phyloP scores from a whole-genome alignment of 2,888 invertebrate genomes.

The Pandemis cinnamomeana region DNA sequence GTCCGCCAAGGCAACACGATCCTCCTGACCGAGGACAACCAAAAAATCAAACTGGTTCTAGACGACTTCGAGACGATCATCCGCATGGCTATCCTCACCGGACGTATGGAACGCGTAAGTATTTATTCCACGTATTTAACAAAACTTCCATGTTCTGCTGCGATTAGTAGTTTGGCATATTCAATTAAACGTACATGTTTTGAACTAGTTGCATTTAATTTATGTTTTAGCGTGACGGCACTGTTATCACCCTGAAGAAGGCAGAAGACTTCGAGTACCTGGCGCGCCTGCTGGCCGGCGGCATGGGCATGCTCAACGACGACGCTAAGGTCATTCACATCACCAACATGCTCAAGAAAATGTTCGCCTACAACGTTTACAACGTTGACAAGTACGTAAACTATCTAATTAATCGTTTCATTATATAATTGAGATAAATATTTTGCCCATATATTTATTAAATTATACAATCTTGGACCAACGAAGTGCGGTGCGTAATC shows the following conservation, averaged over 20 bases:
- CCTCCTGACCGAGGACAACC: constrained; percentile 61
- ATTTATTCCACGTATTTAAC: background rate
- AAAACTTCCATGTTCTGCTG: background rate
- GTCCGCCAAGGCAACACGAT: constrained; percentile 76
- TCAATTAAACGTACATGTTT: background rate
- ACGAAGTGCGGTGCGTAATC: no score
- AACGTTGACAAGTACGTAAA: constrained; percentile 71
- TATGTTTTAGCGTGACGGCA: constrained; percentile 79
- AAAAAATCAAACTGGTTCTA: constrained; percentile 60
- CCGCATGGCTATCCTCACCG: constrained; percentile 75
- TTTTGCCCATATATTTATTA: background rate
- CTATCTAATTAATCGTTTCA: background rate
- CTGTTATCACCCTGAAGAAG: constrained; percentile 85
- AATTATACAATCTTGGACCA: no score
- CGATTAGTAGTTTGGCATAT: background rate
- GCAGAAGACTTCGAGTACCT: constrained; percentile 87
- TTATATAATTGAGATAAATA: background rate
- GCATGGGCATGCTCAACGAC: constrained; percentile 81
- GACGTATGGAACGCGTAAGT: constrained; percentile 72
- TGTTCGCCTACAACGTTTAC: constrained; percentile 69
- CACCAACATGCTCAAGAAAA: constrained; percentile 66
- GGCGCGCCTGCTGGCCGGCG: constrained; percentile 87
- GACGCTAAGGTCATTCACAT: constrained; percentile 83
- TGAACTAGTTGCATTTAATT: constrained; percentile 31
- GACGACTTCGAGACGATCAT: constrained; percentile 81